A percentile compares a stretch with the other conserved stretches of the same genome.
Conservation (phyloP, 2,888 invertebrate genomes). For the Acanthosepion lycidas region DNA sequence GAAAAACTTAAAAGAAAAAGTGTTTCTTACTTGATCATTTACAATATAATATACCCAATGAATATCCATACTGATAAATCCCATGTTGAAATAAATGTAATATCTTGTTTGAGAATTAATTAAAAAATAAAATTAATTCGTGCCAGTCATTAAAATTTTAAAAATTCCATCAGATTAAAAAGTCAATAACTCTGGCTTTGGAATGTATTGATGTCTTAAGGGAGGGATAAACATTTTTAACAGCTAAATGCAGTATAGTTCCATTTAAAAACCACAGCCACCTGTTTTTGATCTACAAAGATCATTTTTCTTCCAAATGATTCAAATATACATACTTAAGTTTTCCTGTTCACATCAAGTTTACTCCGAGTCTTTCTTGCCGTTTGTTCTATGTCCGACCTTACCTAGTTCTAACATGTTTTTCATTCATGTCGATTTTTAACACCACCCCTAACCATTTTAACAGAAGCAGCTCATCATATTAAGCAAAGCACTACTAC, state of each 20-base stretch:
- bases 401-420: not conserved
- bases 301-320: not conserved
- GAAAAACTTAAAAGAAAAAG: not conserved
- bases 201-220: too few relatives aligned
- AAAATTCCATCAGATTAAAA: too few relatives aligned
- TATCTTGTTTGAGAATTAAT: not conserved
- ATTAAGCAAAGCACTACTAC: not conserved
- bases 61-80: constrained; percentile 7
- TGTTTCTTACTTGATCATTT: not conserved
- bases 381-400: not conserved
- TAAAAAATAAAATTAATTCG: not conserved
- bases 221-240: too few relatives aligned
- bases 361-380: not conserved
- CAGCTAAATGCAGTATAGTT: not conserved
- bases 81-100: not conserved
- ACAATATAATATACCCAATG: not conserved
- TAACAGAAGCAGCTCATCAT: not conserved
- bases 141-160: too few relatives aligned
- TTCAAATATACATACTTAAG: not conserved
- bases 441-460: not conserved
- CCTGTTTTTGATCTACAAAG: constrained; percentile 3
- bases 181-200: too few relatives aligned
- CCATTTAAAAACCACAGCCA: not conserved
- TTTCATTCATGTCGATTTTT: not conserved
- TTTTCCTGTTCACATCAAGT: constrained; percentile 15